Evolutionary conservation across 2,113 vertebrate genomes (phyloP).

Genomic region (Eleginops maclovinus): DNA sequence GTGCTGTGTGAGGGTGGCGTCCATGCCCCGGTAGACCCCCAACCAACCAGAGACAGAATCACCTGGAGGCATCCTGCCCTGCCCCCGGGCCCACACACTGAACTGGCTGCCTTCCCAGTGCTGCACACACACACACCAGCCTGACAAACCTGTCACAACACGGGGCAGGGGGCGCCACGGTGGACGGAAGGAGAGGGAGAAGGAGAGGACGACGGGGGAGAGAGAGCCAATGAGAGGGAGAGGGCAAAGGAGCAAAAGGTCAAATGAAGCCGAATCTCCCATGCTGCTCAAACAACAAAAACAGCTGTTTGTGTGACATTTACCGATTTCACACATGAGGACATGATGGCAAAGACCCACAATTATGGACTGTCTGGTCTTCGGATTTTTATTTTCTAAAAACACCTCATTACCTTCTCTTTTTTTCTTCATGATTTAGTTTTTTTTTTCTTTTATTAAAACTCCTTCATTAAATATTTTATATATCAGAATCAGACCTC

Average conservation of each 20-base stretch:
- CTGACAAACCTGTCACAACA: conserved; percentile 70
- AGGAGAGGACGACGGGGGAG: conserved; percentile 2
- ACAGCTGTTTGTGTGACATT: conserved; percentile 63
- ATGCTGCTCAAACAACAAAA: conserved; percentile 33
- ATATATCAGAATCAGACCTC: no score
- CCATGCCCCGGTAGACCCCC: conserved; percentile 27
- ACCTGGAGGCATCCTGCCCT: neutral
- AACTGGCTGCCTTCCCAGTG: conserved; percentile 50
- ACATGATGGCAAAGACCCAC: conserved; percentile 23
- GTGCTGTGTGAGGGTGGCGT: conserved; percentile 63
- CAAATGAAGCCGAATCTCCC: conserved; percentile 44
- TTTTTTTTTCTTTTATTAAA: neutral
- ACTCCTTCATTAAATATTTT: neutral
- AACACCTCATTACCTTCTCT: neutral
- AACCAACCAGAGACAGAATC: conserved; percentile 38
- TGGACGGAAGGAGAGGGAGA: conserved; percentile 45
- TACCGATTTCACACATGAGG: conserved; percentile 62
- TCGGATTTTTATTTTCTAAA: neutral
- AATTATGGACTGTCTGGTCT: neutral
- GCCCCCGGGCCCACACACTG: conserved; percentile 11
- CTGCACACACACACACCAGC: conserved; percentile 25
- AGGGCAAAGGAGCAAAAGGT: conserved; percentile 52
- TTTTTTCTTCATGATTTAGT: neutral
- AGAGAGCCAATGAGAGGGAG: neutral
- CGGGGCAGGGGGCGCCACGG: conserved; percentile 28